Evolutionary conservation across 1,140 invertebrate species (phyloP).

Genomic region (Drosophila paulistorum): DNA sequence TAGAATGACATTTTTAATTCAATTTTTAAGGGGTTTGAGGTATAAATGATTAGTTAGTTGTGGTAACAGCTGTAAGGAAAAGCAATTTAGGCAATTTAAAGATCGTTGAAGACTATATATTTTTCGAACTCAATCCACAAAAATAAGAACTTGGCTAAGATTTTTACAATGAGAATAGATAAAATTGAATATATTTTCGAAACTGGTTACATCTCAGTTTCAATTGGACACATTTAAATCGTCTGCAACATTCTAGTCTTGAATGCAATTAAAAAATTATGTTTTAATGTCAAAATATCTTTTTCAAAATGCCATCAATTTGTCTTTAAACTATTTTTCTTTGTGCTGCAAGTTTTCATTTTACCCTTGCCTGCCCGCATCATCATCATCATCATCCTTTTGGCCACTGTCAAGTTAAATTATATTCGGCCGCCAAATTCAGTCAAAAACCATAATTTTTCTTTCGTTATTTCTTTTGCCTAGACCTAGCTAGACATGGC

Average conservation of each 20-base stretch:
- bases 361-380: background rate
- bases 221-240: too few relatives aligned
- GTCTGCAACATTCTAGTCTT: too few relatives aligned
- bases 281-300: background rate
- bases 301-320: background rate
- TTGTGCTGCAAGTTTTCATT: background rate
- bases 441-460: constrained; percentile 65
- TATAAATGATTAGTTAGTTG: background rate
- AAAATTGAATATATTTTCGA: too few relatives aligned
- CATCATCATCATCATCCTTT: constrained; percentile 2
- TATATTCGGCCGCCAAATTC: constrained; percentile 54
- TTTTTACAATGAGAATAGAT: too few relatives aligned
- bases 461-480: constrained; percentile 39
- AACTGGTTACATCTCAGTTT: too few relatives aligned
- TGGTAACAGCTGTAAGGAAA: constrained; percentile 1
- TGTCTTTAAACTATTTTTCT: constrained; percentile 1
- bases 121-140: too few relatives aligned
- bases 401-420: constrained; percentile 56
- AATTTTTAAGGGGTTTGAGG: background rate
- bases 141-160: too few relatives aligned
- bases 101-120: background rate
- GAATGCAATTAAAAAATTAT: constrained; percentile 1
- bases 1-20: constrained; percentile 2
- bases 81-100: background rate
- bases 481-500: constrained; percentile 72